Conservation (phyloP, 2,113 vertebrate genomes). For the Uropsilus gracilis region DNA sequence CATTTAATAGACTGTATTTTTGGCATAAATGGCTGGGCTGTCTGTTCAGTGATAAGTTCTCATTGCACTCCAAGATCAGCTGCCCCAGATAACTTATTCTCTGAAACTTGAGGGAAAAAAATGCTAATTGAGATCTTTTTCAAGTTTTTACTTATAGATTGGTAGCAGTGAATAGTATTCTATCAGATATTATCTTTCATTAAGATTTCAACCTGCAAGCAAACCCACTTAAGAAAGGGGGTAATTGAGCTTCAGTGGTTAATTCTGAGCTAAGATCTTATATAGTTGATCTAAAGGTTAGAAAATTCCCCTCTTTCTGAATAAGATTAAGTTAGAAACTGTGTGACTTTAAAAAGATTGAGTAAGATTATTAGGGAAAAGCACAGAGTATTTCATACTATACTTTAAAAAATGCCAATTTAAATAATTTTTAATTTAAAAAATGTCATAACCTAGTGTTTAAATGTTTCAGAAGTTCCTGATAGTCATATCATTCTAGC, state of each 20-base stretch:
- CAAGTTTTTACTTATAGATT: background rate
- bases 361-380: background rate
- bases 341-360: background rate
- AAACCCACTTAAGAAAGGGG: background rate
- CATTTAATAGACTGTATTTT: slow-evolving; percentile 63
- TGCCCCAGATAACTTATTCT: background rate
- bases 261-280: background rate
- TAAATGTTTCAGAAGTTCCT: slow-evolving; percentile 12
- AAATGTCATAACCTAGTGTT: background rate
- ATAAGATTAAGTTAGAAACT: slow-evolving; percentile 8
- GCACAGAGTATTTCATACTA: background rate
- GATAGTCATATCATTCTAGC: slow-evolving; percentile 28
- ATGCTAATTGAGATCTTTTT: background rate
- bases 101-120: slow-evolving; percentile 29
- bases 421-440: background rate
- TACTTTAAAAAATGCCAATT: background rate
- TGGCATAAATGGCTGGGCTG: slow-evolving; percentile 72
- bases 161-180: background rate
- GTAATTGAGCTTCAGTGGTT: background rate
- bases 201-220: slow-evolving; percentile 37
- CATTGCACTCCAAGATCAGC: background rate
- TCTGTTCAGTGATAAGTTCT: slow-evolving; percentile 49
- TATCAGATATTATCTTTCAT: background rate
- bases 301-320: background rate
- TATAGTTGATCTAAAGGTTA: background rate